phyloP scores from a whole-genome alignment of 2,113 vertebrate species.

The Parus major region DNA sequence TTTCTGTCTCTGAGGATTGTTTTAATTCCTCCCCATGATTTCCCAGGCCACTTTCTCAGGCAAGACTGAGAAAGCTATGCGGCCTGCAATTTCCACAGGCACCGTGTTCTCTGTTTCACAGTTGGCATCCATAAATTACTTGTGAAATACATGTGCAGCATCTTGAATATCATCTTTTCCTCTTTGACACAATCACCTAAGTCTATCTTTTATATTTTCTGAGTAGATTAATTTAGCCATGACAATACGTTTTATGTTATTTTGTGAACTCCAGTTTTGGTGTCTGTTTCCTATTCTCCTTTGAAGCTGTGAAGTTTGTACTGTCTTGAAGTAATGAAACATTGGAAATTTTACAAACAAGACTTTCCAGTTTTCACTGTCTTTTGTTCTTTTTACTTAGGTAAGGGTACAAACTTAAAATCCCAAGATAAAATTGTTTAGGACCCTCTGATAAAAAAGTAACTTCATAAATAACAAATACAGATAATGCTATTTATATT shows the following conservation, averaged over 20 bases:
- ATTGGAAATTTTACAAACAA: background rate
- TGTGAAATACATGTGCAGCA: background rate
- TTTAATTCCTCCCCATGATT: no score
- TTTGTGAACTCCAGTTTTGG: background rate
- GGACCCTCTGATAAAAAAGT: background rate
- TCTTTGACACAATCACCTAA: background rate
- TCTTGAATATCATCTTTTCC: background rate
- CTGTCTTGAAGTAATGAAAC: fast-evolving
- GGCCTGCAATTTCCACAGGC: no score
- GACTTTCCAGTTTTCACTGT: background rate
- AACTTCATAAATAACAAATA: background rate
- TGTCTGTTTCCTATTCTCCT: background rate
- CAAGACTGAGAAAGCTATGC: no score
- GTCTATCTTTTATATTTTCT: background rate
- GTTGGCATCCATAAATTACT: background rate
- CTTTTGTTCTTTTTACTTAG: background rate
- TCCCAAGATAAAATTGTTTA: background rate
- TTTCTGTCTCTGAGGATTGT: no score
- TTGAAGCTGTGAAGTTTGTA: background rate
- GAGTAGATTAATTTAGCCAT: background rate
- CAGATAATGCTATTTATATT: background rate
- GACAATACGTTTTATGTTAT: background rate
- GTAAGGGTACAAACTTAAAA: background rate
- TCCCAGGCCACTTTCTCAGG: no score
- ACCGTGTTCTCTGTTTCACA: no score